Conservation (phyloP, 2,113 vertebrate species). For the Sarotherodon lohbergeri region DNA sequence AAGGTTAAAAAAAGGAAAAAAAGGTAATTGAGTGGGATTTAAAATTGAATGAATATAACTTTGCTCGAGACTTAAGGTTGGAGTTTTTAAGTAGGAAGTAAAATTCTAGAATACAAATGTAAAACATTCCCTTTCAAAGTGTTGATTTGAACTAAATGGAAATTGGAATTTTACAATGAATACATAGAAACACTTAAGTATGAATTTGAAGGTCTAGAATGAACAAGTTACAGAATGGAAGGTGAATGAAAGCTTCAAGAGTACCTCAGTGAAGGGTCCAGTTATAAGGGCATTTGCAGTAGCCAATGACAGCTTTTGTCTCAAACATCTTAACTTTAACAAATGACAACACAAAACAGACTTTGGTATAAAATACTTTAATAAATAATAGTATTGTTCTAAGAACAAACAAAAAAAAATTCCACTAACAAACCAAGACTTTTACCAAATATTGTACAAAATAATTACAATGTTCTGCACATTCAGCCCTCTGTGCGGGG, state of each 20-base stretch:
- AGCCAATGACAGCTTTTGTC: fast-evolving
- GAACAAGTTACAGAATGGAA: not conserved
- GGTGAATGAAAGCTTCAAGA: not conserved
- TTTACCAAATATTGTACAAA: slow-evolving; percentile 81
- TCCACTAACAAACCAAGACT: slow-evolving; percentile 80
- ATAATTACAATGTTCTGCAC: slow-evolving; percentile 71
- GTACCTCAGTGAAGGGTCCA: not conserved
- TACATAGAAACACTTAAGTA: not conserved
- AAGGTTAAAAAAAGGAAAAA: not conserved
- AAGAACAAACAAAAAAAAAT: slow-evolving; percentile 80
- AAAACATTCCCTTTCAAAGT: not conserved
- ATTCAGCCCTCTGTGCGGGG: slow-evolving; percentile 15
- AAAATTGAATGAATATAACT: not conserved
- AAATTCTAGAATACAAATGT: not conserved
- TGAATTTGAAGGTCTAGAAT: fast-evolving
- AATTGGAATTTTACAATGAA: not conserved
- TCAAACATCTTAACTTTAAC: not conserved
- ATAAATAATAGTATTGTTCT: slow-evolving; percentile 84
- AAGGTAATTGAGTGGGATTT: not conserved
- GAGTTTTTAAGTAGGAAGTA: not conserved
- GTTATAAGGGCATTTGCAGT: not conserved
- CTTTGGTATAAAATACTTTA: slow-evolving; percentile 90
- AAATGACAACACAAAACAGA: not conserved
- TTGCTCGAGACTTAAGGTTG: not conserved
- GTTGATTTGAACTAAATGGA: not conserved